phyloP scores from a whole-genome alignment of 2,113 vertebrate species.

The Sardina pilchardus region DNA sequence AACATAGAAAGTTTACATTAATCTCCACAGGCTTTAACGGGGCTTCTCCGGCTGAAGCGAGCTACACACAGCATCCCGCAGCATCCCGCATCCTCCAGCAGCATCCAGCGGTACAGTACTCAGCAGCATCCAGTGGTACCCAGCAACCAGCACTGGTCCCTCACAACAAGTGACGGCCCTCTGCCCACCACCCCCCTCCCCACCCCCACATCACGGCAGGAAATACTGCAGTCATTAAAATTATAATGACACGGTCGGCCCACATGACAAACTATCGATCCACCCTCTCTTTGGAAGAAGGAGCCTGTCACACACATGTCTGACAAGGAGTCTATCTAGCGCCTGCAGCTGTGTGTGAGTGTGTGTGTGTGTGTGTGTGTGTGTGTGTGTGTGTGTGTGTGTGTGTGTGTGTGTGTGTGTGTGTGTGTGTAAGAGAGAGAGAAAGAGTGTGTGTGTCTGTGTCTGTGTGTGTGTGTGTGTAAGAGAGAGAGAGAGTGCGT shows the following conservation, averaged over 20 bases:
- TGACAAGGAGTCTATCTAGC: constrained; percentile 9
- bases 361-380: constrained; percentile 5
- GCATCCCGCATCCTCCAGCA: too few species aligned
- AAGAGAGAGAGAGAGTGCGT: too few species aligned
- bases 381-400: constrained; percentile 12
- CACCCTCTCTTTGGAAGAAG: constrained; percentile 33
- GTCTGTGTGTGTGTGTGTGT: constrained; percentile 1
- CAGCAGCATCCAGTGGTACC: too few species aligned
- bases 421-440: too few species aligned
- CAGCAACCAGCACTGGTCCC: neutral
- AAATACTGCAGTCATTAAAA: constrained; percentile 68
- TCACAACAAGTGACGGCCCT: neutral
- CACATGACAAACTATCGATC: constrained; percentile 60
- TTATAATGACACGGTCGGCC: constrained; percentile 62
- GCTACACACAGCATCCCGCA: neutral
- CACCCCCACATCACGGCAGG: constrained; percentile 48
- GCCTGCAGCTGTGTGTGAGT: neutral
- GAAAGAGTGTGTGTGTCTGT: constrained; percentile 14
- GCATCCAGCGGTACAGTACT: neutral
- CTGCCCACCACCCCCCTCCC: neutral
- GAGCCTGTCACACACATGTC: neutral
- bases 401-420: neutral
- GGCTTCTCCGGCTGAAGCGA: neutral
- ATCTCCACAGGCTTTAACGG: neutral
- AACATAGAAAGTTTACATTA: constrained; percentile 22